A percentile compares a stretch with the other conserved stretches of the same genome.
These are phyloP conservation scores for Rhopilema esculentum DNA, from an alignment of 30 jellyfish, hydroid and myxozoan genomes.

Conservation along the genomic window DNA sequence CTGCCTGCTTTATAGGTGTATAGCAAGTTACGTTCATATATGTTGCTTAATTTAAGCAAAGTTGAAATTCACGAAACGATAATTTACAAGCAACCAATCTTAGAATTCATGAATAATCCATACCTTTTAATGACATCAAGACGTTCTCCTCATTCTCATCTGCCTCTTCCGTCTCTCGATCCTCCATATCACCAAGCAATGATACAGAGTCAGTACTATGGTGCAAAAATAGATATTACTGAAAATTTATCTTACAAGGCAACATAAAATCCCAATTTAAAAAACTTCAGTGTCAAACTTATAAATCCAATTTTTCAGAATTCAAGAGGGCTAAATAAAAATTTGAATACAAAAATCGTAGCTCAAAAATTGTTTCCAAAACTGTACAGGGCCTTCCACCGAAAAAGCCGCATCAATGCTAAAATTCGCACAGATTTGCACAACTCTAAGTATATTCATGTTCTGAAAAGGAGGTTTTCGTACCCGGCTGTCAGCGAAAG, in stretches of 20 bases:
- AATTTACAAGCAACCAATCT: not conserved
- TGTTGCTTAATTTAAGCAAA: too few relatives aligned
- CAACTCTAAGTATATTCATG: too few relatives aligned
- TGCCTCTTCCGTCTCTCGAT: slow-evolving; percentile 18
- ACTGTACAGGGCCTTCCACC: too few relatives aligned
- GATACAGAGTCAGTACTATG: slow-evolving; percentile 68
- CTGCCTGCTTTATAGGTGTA: too few relatives aligned
- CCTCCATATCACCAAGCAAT: slow-evolving; percentile 50
- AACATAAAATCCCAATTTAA: not conserved
- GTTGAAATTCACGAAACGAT: not conserved
- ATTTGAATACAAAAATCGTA: too few relatives aligned
- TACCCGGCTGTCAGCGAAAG: too few relatives aligned
- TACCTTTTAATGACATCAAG: slow-evolving; percentile 51
- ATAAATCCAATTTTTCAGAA: not conserved
- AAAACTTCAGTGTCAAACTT: not conserved
- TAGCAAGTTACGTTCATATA: too few relatives aligned
- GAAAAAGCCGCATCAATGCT: too few relatives aligned
- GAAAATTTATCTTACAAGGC: not conserved
- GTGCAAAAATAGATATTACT: not conserved
- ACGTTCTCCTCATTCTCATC: slow-evolving; percentile 69
- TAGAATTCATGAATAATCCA: not conserved
- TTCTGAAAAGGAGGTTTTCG: too few relatives aligned
- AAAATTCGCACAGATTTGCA: too few relatives aligned
- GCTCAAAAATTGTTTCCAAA: too few relatives aligned
- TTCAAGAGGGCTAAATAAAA: too few relatives aligned